Base-by-base conservation (phyloP, 2,888 invertebrate species). In the Caradrina clavipalpis region DNA sequence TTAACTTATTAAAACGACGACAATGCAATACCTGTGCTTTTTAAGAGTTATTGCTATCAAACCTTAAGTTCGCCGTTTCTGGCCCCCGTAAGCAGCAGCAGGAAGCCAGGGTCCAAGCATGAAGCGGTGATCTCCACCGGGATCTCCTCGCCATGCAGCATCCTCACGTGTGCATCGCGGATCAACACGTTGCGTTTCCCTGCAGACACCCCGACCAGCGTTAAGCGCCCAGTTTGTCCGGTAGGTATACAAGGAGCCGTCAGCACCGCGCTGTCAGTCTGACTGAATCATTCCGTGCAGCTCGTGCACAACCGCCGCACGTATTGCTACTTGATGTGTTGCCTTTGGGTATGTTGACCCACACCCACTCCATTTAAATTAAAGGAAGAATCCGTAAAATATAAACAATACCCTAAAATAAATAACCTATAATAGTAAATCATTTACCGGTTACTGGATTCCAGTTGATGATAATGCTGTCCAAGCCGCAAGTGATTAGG, bases 391-490 rank as follows among this genome's bases (percentile, higher is more conserved):
- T 10, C 31, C 31, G 35, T 7, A 47, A 8, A 22, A 60, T 17
- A 6, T 17, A 19, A 42, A 22, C 5, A 45, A 60, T 22, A 39
- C 21, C 8, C 5, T 4, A 11, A 2, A 45, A 5, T 45, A 45
- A 45, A 17, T 45, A 17, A 11, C 3, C 3, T 39, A 35, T 45
- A 45, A 17, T 45, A 26, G 4, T 4, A n/a, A 17, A 13, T 31
- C 8, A 61, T 61, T 73, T 72, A 85, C 97, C 98, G 56, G 96
- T 97, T 92, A 97, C 96, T 0, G 98, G 97, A 90, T 98, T 97
- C 98, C 98, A 98, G 39, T 98, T 97, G 81, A 98, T 98, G 69
- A 98, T 98, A 76, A 97, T 97, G 77, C 98, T 98, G 87, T 98
- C 98, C 89, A 97, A 93, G 68, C 98, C 98, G 64, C 97, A 98